phyloP scores from a whole-genome alignment of 2,113 vertebrate species.

The Cochlearius cochlearius region DNA sequence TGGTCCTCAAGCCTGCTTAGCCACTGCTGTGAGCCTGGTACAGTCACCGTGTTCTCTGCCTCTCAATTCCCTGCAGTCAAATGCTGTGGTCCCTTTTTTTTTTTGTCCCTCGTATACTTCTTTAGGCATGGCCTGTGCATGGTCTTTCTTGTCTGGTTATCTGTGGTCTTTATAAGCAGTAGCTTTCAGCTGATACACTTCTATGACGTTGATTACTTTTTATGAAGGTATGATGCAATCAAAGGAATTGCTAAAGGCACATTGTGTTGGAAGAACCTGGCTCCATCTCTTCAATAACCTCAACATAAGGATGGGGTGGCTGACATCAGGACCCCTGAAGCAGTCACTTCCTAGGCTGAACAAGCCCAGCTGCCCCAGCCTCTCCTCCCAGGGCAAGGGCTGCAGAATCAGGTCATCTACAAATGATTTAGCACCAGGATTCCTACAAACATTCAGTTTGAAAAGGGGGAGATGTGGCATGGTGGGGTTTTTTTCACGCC shows the following conservation, averaged over 20 bases:
- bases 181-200: neutral
- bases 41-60: neutral
- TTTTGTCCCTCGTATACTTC: neutral
- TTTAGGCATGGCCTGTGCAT: neutral
- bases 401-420: neutral
- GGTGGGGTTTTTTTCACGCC: accelerated
- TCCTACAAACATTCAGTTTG: neutral
- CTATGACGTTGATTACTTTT: neutral
- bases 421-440: neutral
- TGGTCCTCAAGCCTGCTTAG: neutral
- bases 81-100: neutral
- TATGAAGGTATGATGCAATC: neutral
- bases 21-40: neutral
- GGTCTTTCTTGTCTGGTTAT: neutral
- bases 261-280: neutral
- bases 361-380: neutral
- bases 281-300: neutral
- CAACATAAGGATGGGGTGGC: accelerated
- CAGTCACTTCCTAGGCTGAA: neutral
- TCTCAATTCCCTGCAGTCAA: neutral
- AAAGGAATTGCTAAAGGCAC: neutral
- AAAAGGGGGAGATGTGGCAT: neutral
- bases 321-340: accelerated
- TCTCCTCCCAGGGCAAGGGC: neutral
- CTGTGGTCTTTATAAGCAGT: neutral